Evolutionary conservation across 2,888 invertebrate genomes (phyloP).

Genomic region (Teinopalpus imperialis): DNA sequence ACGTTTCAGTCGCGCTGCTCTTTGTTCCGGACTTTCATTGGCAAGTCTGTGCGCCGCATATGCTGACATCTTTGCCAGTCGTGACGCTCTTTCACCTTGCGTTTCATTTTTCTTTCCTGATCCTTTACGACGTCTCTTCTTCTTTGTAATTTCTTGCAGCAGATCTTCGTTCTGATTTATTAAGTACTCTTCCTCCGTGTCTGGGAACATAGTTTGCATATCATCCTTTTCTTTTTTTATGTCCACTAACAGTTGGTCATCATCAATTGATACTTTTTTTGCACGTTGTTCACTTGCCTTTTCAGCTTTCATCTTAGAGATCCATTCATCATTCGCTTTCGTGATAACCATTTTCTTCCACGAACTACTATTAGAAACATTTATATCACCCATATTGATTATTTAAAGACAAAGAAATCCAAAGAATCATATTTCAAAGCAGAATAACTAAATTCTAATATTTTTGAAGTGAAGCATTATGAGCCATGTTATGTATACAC

Average conservation of each 20-base stretch:
- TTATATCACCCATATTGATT: conserved; percentile 77
- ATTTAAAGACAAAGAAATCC: conserved; percentile 70
- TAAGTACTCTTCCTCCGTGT: conserved; percentile 32
- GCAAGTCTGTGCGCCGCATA: conserved; percentile 67
- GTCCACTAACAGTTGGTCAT: conserved; percentile 32
- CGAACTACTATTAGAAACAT: conserved; percentile 54
- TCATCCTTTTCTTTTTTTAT: conserved; percentile 46
- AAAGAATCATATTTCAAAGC: conserved; percentile 64
- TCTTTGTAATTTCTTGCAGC: conserved; percentile 33
- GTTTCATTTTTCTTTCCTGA: conserved; percentile 51
- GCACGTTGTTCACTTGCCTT: too few species aligned
- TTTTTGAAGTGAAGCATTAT: conserved; percentile 1
- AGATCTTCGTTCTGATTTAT: conserved; percentile 48
- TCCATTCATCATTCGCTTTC: conserved; percentile 67
- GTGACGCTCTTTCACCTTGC: conserved; percentile 54
- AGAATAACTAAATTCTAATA: conserved; percentile 14
- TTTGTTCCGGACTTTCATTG: conserved; percentile 65
- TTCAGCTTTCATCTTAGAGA: conserved; percentile 50
- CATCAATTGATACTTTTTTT: conserved; percentile 43
- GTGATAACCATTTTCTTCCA: conserved; percentile 75
- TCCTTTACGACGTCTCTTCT: conserved; percentile 40
- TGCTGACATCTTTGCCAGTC: conserved; percentile 66
- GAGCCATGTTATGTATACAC: not conserved
- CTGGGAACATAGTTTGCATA: conserved; percentile 15
- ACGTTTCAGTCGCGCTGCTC: conserved; percentile 57